Evolutionary conservation across 2,888 invertebrate species (phyloP).

Genomic region (Caenorhabditis becei): DNA sequence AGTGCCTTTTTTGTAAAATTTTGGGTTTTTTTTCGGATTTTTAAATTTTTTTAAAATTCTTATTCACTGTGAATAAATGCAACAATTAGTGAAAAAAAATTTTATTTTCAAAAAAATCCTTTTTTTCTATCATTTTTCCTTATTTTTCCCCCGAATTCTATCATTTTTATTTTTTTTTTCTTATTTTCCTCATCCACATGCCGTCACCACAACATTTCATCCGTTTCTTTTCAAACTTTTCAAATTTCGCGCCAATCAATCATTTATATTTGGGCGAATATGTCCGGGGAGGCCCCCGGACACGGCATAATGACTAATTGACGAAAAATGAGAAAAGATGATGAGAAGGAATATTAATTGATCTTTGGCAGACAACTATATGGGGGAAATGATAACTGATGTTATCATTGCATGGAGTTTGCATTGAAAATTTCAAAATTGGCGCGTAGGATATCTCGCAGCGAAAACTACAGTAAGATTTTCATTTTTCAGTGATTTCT

Average conservation of each 20-base stretch:
- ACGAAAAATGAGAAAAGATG: background rate
- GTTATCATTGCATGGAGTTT: too few relatives aligned
- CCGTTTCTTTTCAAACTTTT: constrained; percentile 9
- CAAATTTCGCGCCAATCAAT: constrained; percentile 40
- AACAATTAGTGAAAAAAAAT: background rate
- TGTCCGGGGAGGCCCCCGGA: background rate
- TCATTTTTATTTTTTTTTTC: background rate
- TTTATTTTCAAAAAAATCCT: background rate
- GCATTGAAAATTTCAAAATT: too few relatives aligned
- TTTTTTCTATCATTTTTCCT: background rate
- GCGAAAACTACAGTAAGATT: too few relatives aligned
- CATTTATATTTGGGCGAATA: constrained; percentile 16
- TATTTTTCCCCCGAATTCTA: background rate
- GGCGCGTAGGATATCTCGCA: too few relatives aligned
- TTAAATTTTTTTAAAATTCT: background rate
- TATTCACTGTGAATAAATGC: constrained; percentile 8
- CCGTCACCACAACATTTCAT: background rate
- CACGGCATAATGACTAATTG: background rate
- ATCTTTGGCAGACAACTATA: constrained; percentile 28
- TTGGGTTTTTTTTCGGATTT: constrained; percentile 19
- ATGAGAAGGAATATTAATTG: background rate
- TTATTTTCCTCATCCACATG: background rate
- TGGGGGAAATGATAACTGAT: too few relatives aligned
- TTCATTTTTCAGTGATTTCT: too few relatives aligned
- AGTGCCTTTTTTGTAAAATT: constrained; percentile 38